phyloP scores from a whole-genome alignment of 1,140 invertebrate species.

The Drosophila eugracilis region DNA sequence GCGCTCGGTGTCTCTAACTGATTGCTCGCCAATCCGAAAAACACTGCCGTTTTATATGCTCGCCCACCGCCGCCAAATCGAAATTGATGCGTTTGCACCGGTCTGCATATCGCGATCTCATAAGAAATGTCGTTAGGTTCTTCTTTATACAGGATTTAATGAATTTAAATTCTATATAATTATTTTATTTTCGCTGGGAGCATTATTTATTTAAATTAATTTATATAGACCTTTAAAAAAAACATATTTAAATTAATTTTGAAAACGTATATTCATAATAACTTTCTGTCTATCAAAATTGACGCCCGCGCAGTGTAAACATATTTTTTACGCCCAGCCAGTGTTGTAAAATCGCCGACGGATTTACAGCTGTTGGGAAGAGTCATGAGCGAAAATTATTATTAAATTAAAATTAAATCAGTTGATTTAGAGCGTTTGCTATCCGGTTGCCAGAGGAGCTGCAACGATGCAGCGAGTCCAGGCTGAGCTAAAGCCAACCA shows the following conservation, averaged over 20 bases:
- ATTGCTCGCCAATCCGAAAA: conserved; percentile 24
- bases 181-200: too few species aligned
- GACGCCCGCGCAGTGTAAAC: neutral
- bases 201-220: neutral
- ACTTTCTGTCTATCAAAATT: neutral
- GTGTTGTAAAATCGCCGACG: neutral
- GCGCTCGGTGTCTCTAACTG: conserved; percentile 22
- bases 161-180: too few species aligned
- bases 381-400: conserved; percentile 24
- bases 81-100: neutral
- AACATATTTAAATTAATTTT: too few species aligned
- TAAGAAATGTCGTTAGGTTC: neutral
- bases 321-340: neutral
- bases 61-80: conserved; percentile 18
- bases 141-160: too few species aligned
- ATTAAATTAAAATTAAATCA: neutral
- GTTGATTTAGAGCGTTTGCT: conserved; percentile 5
- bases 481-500: conserved; percentile 48
- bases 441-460: conserved; percentile 14
- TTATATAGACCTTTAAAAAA: neutral
- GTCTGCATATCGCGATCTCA: neutral
- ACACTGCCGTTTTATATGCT: conserved; percentile 49
- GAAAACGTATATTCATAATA: too few species aligned
- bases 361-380: neutral
- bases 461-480: conserved; percentile 57